Evolutionary conservation across 2,888 invertebrate species (phyloP).

Genomic region (Sisyra nigra): DNA sequence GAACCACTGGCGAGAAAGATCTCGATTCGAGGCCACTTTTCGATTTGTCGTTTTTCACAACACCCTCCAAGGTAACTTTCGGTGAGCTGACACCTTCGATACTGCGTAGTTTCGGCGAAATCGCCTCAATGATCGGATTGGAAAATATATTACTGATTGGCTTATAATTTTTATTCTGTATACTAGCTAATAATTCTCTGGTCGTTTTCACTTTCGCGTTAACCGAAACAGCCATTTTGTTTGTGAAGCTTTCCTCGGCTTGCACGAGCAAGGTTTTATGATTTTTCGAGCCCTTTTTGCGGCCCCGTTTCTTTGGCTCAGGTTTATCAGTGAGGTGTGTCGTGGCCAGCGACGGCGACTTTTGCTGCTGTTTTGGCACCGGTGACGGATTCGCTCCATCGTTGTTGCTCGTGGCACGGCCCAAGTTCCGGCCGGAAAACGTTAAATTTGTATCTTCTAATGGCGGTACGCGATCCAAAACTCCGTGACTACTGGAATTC

Average conservation of each 20-base stretch:
- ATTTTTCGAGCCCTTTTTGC: conserved; percentile 40
- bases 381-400: conserved; percentile 18
- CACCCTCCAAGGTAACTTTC: background rate
- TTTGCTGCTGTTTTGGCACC: conserved; percentile 10
- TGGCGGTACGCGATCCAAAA: conserved; percentile 19
- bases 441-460: conserved; percentile 5
- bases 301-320: conserved; percentile 36
- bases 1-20: background rate
- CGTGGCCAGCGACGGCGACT: conserved; percentile 4
- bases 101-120: background rate
- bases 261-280: conserved; percentile 32
- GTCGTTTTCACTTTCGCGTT: conserved; percentile 58
- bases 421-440: conserved; percentile 8
- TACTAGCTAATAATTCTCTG: conserved; percentile 62
- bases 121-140: background rate
- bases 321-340: conserved; percentile 14
- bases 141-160: conserved; percentile 2
- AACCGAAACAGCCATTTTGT: conserved; percentile 39
- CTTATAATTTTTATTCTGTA: conserved; percentile 31
- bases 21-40: background rate
- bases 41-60: conserved; percentile 15
- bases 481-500: conserved; percentile 34
- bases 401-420: conserved; percentile 16
- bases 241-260: conserved; percentile 35
- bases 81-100: background rate